Base-by-base conservation (phyloP, 2,113 vertebrate species). In the Pogonocichla stellata region DNA sequence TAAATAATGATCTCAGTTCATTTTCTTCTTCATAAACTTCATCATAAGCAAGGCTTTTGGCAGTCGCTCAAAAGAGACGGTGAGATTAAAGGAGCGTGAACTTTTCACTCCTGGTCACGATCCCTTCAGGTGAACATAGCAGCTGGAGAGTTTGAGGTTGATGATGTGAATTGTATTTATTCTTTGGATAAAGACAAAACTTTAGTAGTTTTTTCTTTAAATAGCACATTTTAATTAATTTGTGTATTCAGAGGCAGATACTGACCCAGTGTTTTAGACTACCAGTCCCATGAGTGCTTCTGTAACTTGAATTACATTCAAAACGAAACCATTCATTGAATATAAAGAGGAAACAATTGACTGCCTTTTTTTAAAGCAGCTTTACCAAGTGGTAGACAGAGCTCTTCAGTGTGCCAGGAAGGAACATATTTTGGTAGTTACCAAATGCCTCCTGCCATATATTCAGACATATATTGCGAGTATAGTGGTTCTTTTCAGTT, bases 11-110 rank as follows among this genome's bases (percentile, higher is more conserved):
- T 90, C 83, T 93, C 88, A 79, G 86, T 95, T 96, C 34, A 65
- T 88, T 95, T 93, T 90, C 48, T 94, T 78, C 74, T 92, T 85
- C 85, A 83, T 93, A 93, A 93, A 82, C 83, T 90, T 95, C 85
- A 84, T 95, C 58, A 71, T 72, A 89, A 95, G 54, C 71, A 65
- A 64, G 40, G 24, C 23, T 80, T 92, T 86, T 95, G 90, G 88
- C 72, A 95, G 82, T 84, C 51, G 34, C 26, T 82, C 78, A 92
- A 65, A 85, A 51, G 26, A 77, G 72, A 78, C 66, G 38, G 64
- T 86, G 92, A 93, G 62, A 93, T 90, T 87, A 93, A 96, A 93
- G 73, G 77, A 78, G 11, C 3, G 0, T 85, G 80, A 92, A 91
- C 86, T 95, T 92, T 89, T 90, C 53, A 80, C 79, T 95, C 40